These are phyloP conservation scores for Clistopyga incitator DNA, from an alignment of 2,888 invertebrate species.

Conservation along the genomic window DNA sequence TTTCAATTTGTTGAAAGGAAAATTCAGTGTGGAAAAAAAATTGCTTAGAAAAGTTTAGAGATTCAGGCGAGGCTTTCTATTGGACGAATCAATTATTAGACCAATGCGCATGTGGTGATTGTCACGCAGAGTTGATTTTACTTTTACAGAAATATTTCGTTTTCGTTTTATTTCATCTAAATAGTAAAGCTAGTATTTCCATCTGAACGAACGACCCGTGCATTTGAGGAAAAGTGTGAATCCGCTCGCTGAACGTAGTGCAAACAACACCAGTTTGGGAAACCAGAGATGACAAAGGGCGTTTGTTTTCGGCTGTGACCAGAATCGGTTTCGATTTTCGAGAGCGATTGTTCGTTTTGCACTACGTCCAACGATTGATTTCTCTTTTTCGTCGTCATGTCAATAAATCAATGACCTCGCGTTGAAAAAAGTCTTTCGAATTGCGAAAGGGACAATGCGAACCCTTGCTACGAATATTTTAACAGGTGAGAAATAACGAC, in stretches of 20 bases:
- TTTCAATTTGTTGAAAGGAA: background rate
- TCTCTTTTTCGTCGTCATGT: slow-evolving; percentile 1
- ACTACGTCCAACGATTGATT: slow-evolving; percentile 2
- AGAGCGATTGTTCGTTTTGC: slow-evolving; percentile 42
- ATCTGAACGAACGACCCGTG: background rate
- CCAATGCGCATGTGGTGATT: background rate
- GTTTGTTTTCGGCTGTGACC: slow-evolving; percentile 24
- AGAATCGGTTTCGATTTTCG: slow-evolving; percentile 8
- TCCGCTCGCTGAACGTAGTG: background rate
- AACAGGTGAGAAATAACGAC: background rate
- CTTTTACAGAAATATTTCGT: slow-evolving; percentile 4
- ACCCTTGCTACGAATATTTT: background rate
- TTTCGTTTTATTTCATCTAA: slow-evolving; percentile 23
- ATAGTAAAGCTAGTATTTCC: slow-evolving; percentile 20
- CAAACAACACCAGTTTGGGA: slow-evolving; percentile 8
- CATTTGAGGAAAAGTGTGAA: background rate
- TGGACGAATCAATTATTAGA: background rate
- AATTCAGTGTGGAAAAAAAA: background rate
- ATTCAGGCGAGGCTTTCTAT: background rate
- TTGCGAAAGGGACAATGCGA: background rate
- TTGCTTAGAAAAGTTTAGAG: background rate
- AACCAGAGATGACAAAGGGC: slow-evolving; percentile 35
- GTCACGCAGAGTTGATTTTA: background rate
- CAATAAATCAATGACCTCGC: slow-evolving; percentile 1
- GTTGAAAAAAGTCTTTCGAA: background rate